These are phyloP conservation scores for Galbula dea DNA, from an alignment of 2,113 vertebrate genomes.

Conservation along the genomic window DNA sequence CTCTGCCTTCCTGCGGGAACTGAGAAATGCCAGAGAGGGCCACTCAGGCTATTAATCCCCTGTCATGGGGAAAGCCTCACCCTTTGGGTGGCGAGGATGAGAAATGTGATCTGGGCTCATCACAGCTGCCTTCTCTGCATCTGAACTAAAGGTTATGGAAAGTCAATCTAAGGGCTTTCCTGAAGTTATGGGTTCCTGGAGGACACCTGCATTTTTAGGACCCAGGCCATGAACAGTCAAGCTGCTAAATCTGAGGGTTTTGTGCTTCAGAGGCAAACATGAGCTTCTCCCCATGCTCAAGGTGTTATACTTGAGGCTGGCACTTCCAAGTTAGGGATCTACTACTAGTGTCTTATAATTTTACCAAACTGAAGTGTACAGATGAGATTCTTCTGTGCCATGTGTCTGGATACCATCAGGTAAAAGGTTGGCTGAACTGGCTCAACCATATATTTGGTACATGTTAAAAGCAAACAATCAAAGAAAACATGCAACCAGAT, in stretches of 20 bases:
- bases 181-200: background rate
- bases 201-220: background rate
- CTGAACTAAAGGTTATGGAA: background rate
- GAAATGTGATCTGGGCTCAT: background rate
- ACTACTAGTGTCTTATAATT: background rate
- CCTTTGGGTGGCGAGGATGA: background rate
- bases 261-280: background rate
- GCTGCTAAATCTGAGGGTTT: background rate
- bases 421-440: background rate
- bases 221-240: background rate
- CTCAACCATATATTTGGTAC: background rate
- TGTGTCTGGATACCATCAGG: background rate
- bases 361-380: background rate
- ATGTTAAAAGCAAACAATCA: background rate
- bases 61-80: background rate
- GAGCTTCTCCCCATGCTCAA: background rate
- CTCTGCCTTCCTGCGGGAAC: background rate
- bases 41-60: background rate
- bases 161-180: background rate
- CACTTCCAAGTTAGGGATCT: background rate
- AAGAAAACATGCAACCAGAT: background rate
- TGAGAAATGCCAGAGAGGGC: background rate
- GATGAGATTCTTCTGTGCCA: background rate
- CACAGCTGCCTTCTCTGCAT: background rate
- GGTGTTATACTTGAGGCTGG: background rate